Evolutionary conservation across 2,797 vertebrate genomes (phyloP), one percentile per base, ranked within the genome.

Genomic region (Lophotriccus pileatus): DNA sequence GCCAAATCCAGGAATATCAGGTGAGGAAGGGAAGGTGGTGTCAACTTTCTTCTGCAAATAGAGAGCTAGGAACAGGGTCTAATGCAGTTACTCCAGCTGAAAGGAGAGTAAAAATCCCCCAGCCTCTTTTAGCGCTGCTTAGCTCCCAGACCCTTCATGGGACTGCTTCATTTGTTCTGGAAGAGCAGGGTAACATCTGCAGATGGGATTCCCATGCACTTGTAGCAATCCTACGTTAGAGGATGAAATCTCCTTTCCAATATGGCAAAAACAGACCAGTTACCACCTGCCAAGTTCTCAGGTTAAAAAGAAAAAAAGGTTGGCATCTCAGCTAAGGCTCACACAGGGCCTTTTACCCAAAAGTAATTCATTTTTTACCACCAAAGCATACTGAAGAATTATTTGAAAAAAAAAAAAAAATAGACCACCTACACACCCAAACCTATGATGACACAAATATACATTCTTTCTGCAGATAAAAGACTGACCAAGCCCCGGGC

Each of bases 1-100:
- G 92, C 25, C 69, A 80, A 92, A 93, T 59, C 58, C 84, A 91
- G 62, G 50, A 92, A 83, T 85, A 89, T 39, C 82, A 85, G 49
- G 49, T 53, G 74, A 84, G 12, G 24, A 89, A 84, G 22, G 44
- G 63, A 87, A 79, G 21, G 20, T 13, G 12, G 76, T 87, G 25
- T 89, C 72, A 93, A 60, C 39, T 81, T 95, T 90, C 78, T 80
- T 84, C 64, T 87, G 24, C 43, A 75, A 91, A 69, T n/a, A 52
- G 53, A 80, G 16, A 74, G 14, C 47, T 75, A 62, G 34, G n/a
- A 90, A 69, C 23, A 82, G 32, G 27, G 13, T 82, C 37, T 85
- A 78, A 66, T 8, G 17, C 23, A 77, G 17, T 77, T 77, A 69
- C 37, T 62, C 23, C 43, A 84, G 72, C n/a, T 70, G 59, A 92